Evolutionary conservation across 1,140 invertebrate genomes (phyloP).

Genomic region (Camponotus pennsylvanicus): DNA sequence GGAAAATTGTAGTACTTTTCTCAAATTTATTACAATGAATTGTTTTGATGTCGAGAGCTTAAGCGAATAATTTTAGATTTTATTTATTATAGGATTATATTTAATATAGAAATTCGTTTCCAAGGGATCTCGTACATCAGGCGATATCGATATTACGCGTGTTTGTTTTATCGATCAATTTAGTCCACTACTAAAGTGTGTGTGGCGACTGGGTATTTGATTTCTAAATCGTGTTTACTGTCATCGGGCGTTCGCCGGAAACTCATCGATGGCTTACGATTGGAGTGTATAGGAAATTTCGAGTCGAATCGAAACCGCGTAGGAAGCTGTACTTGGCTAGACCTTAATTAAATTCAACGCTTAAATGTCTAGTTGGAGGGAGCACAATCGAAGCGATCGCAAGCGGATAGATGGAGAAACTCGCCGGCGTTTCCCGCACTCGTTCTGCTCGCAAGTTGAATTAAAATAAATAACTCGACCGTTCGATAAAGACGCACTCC

Average conservation of each 20-base stretch:
- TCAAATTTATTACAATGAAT: too few relatives aligned
- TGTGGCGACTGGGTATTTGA: constrained; percentile 61
- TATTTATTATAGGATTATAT: too few relatives aligned
- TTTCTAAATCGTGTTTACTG: constrained; percentile 71
- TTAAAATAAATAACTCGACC: constrained; percentile 53
- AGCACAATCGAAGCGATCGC: constrained; percentile 26
- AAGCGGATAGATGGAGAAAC: constrained; percentile 6
- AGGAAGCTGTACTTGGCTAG: constrained; percentile 14
- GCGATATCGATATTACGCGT: constrained; percentile 18
- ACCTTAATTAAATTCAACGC: constrained; percentile 51
- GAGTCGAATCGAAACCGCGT: constrained; percentile 40
- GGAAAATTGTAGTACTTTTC: too few relatives aligned
- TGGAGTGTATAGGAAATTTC: constrained; percentile 44
- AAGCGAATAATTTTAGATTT: too few relatives aligned
- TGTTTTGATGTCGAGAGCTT: too few relatives aligned
- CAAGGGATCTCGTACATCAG: not conserved
- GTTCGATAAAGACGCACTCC: constrained; percentile 14
- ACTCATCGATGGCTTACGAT: constrained; percentile 49
- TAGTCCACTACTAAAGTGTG: not conserved
- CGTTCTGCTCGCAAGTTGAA: not conserved
- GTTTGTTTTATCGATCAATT: constrained; percentile 50
- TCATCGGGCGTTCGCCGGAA: constrained; percentile 40
- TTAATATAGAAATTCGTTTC: too few relatives aligned
- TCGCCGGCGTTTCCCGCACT: not conserved
- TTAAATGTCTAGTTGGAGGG: constrained; percentile 20